Conservation (phyloP, 2,888 invertebrate genomes). For the Lasioglossum zephyrum region DNA sequence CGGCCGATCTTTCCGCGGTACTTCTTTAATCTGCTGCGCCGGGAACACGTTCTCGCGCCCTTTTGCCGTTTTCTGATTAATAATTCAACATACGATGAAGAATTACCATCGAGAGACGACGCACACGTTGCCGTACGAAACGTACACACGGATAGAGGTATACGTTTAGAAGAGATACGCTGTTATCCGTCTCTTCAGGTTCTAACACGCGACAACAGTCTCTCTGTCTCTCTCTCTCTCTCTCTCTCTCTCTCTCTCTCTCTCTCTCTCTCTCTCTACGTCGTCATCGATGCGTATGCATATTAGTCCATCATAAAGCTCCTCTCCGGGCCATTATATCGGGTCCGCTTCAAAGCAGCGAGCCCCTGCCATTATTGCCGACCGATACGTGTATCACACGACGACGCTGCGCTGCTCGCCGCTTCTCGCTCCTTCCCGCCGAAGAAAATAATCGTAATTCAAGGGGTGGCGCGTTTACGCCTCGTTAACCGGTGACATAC, state of each 20-base stretch:
- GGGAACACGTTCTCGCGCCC: slow-evolving; percentile 40
- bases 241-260: too few species aligned
- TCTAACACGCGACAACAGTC: neutral
- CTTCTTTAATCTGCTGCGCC: slow-evolving; percentile 50
- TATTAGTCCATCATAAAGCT: slow-evolving; percentile 63
- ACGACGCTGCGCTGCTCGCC: neutral
- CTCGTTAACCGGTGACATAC: slow-evolving; percentile 50
- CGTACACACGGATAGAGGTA: neutral
- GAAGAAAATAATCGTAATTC: slow-evolving; percentile 51
- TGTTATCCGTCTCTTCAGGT: neutral
- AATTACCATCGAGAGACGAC: slow-evolving; percentile 57
- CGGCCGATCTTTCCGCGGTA: slow-evolving; percentile 55
- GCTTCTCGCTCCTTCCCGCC: slow-evolving; percentile 7
- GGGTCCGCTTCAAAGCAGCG: slow-evolving; percentile 50
- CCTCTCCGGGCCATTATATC: slow-evolving; percentile 45
- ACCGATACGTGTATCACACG: slow-evolving; percentile 21
- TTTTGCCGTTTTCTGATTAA: slow-evolving; percentile 61
- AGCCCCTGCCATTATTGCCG: slow-evolving; percentile 47
- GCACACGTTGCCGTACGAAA: neutral
- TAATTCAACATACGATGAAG: slow-evolving; percentile 63
- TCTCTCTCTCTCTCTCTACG: neutral
- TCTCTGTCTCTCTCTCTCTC: neutral
- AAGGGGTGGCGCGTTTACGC: slow-evolving; percentile 35
- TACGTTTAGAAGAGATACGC: neutral
- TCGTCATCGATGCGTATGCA: slow-evolving; percentile 53